Evolutionary conservation across 2,797 vertebrate genomes (phyloP).

Genomic region (Tokudaia tokunoshimensis): DNA sequence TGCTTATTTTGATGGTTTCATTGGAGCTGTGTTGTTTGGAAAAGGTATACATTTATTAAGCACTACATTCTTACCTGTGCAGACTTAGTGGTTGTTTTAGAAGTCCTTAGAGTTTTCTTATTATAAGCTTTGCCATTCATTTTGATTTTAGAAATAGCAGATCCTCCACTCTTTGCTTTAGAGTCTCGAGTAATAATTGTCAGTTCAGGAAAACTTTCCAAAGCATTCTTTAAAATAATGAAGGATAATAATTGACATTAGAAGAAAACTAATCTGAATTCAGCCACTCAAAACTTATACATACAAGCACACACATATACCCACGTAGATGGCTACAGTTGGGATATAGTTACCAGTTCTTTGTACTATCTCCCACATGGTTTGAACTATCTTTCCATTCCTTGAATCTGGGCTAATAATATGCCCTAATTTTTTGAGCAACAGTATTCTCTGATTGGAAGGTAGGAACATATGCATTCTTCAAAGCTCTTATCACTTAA

Average conservation of each 20-base stretch:
- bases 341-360: slow-evolving; percentile 2
- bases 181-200: slow-evolving; percentile 93
- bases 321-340: background rate
- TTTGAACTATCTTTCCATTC: background rate
- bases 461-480: background rate
- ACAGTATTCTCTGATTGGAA: background rate
- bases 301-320: background rate
- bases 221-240: slow-evolving; percentile 91
- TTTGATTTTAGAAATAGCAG: slow-evolving; percentile 94
- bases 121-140: slow-evolving; percentile 97
- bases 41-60: slow-evolving; percentile 52
- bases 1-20: slow-evolving; percentile 20
- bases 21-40: slow-evolving; percentile 9
- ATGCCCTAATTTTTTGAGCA: background rate
- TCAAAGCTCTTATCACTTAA: background rate
- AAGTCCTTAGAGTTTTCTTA: slow-evolving; percentile 97
- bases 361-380: background rate
- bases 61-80: slow-evolving; percentile 91
- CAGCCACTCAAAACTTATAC: slow-evolving; percentile 8
- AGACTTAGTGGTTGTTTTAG: slow-evolving; percentile 93
- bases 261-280: slow-evolving; percentile 64
- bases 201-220: slow-evolving; percentile 98
- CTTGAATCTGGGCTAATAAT: background rate
- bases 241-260: slow-evolving; percentile 72
- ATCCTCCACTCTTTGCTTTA: slow-evolving; percentile 93